Base-by-base conservation (phyloP, 2,797 vertebrate genomes). In the Chiloscyllium punctatum region DNA sequence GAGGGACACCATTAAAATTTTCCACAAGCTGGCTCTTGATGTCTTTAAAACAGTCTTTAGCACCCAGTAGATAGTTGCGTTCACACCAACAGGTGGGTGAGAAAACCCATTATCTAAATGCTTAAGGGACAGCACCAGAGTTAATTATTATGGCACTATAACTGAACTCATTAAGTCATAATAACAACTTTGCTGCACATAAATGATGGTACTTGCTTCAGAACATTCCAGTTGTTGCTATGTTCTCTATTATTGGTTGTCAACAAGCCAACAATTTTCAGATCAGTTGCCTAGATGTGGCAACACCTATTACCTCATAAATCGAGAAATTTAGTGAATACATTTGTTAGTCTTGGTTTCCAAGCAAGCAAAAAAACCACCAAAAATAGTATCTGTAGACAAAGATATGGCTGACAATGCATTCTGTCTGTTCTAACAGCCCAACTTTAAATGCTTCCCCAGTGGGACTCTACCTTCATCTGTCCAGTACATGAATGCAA, bases 31-130 rank as follows among this genome's bases (percentile, higher is more conserved):
- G 48, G 15, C 71, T 95, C 37, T n/a, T 95, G 37, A 42, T 84
- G 42, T n/a, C 77, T 74, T 77, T n/a, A 71, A 77, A 77, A 95
- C 57, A 74, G 42, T 77, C 71, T 95, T 95, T 95, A 95, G 71
- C 69, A 72, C 42, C 30, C 33, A 74, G 25, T 48, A 95, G 48
- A 95, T 33, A 77, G 48, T 48, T 94, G 42, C 69, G 51, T 51
- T 33, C 69, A 51, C 69, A 42, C 69, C 30, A 95, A n/a, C 33
- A 51, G 48, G 37, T 62, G 53, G 69, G 94, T 72, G 71, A 77
- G 48, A 95, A 77, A 77, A 77, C 27, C 30, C 30, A 53, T 95
- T 95, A 57, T 77, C 48, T 33, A 95, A 77, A 74, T 77, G 48
- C 42, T 53, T 51, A 15, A 95, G 94, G 51, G 94, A 72, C 69